Evolutionary conservation across 2,888 invertebrate genomes (phyloP), one percentile per base, ranked within the genome.

Genomic region (Tortrix viridana): DNA sequence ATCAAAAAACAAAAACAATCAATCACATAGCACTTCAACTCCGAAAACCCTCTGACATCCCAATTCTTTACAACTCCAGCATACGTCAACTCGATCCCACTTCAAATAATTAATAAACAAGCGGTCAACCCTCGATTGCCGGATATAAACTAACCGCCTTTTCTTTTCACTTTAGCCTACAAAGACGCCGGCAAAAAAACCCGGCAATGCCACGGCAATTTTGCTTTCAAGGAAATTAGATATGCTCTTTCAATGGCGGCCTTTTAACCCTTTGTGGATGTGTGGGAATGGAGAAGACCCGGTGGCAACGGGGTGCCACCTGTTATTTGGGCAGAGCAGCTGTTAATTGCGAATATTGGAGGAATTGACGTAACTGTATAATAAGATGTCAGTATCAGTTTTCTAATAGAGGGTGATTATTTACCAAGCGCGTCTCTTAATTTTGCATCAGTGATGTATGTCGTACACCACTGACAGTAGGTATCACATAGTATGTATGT

Each of bases 111-210:
- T 92, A 91, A 88, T 85, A 81, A 89, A 81, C 85, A 88, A 80
- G 82, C 82, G 84, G 83, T 82, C 82, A 84, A 82, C 87, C 89
- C 88, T 85, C 79, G 83, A 84, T 80, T 69, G 72, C 89, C 91
- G 92, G 92, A 92, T 89, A 92, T 91, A 92, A 92, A 92, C 92
- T 88, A 85, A 89, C 91, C 92, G 92, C 92, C 92, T 90, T 89
- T 92, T 92, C 90, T 91, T 92, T 89, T 81, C 92, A 86, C 91
- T 81, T 41, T 76, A 72, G 79, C 83, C 79, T 73, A 76, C 80
- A 82, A 80, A 80, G 81, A 81, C 77, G 71, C 77, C 84, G 83
- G 74, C 82, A 73, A 79, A 84, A 71, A 88, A 84, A 85, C 82
- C 84, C 81, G 76, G 72, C 85, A 85, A 86, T 89, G 91, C 89